Conservation (phyloP, 2,113 vertebrate species). For the Prionailurus bengalensis region DNA sequence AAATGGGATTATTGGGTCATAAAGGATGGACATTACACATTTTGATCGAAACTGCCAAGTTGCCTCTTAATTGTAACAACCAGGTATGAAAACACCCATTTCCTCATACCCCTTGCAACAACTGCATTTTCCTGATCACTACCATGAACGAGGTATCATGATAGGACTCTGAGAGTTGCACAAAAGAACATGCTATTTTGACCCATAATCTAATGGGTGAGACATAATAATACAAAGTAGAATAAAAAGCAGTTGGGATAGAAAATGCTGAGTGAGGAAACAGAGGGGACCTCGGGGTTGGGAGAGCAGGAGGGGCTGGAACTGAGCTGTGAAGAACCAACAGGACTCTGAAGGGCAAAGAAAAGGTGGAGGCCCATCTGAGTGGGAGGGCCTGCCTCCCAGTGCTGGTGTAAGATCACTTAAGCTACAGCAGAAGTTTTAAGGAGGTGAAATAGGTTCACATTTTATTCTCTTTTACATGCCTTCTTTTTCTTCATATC, state of each 20-base stretch:
- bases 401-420: fast-evolving
- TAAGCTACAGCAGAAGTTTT: neutral
- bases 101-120: neutral
- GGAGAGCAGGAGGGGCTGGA: neutral
- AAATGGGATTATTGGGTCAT: neutral
- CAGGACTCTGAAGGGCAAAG: neutral
- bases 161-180: neutral
- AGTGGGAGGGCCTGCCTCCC: no score
- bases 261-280: neutral
- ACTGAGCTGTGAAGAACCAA: neutral
- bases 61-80: neutral
- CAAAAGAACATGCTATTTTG: neutral
- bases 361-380: neutral
- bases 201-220: neutral
- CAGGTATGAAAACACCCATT: neutral
- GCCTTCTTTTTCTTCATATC: neutral
- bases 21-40: neutral
- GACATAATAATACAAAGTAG: neutral
- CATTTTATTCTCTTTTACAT: neutral
- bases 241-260: neutral
- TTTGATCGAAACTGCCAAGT: neutral
- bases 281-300: neutral
- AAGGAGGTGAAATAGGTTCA: neutral
- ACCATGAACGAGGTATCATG: neutral
- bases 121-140: neutral